Conservation (phyloP, 2,113 vertebrate species). For the Lipophrys pholis region DNA sequence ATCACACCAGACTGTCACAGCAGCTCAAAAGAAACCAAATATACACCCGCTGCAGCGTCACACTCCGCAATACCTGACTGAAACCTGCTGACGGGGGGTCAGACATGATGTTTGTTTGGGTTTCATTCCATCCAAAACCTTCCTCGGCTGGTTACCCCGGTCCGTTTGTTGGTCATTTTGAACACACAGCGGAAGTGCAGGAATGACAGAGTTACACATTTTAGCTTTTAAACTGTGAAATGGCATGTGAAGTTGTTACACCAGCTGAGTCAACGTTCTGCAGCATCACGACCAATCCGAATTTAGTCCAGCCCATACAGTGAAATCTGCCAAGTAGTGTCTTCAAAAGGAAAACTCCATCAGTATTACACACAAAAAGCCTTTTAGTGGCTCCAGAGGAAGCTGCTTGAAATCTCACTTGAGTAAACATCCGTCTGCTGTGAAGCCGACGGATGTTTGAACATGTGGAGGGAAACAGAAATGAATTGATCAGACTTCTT, state of each 20-base stretch:
- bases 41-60: constrained; percentile 41
- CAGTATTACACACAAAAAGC: not conserved
- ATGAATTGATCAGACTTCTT: not conserved
- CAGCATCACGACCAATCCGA: not conserved
- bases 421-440: not conserved
- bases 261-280: constrained; percentile 12
- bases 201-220: constrained; percentile 28
- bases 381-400: not conserved
- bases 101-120: constrained; percentile 53
- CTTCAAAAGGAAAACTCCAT: not conserved
- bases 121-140: constrained; percentile 43
- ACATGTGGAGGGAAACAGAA: not conserved
- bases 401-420: constrained; percentile 4
- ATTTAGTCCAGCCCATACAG: not conserved
- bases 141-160: constrained; percentile 27
- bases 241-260: constrained; percentile 8
- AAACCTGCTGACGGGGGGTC: constrained; percentile 42
- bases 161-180: constrained; percentile 28
- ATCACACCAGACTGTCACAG: constrained; percentile 42
- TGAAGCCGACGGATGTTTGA: not conserved
- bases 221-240: constrained; percentile 10
- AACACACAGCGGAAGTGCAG: constrained; percentile 24
- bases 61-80: constrained; percentile 30
- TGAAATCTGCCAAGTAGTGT: not conserved
- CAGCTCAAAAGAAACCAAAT: constrained; percentile 63